Percentiles rank a stretch among this genome's conserved stretches.
These are phyloP conservation scores for Drosophila gunungcola DNA, from an alignment of 1,140 invertebrate species.

Conservation along the genomic window DNA sequence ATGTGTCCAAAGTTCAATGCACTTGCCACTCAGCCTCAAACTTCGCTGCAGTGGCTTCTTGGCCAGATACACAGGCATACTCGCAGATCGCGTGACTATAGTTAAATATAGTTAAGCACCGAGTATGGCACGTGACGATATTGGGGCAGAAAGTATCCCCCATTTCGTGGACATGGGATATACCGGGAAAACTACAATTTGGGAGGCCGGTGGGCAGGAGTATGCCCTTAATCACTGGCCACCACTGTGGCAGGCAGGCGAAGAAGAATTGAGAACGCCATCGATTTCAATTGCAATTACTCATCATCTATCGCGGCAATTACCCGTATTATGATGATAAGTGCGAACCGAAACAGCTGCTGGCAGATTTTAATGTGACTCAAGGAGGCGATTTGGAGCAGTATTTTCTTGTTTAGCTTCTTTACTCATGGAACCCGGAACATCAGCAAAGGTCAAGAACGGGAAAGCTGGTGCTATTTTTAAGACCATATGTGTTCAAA, in stretches of 20 bases:
- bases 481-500: neutral
- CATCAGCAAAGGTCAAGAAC: conserved; percentile 26
- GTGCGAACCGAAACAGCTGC: conserved; percentile 43
- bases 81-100: conserved; percentile 44
- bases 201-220: neutral
- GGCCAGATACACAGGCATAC: conserved; percentile 25
- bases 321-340: conserved; percentile 39
- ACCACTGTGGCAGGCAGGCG: conserved; percentile 22
- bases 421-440: neutral
- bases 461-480: conserved; percentile 8
- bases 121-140: conserved; percentile 42
- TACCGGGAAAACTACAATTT: conserved; percentile 32
- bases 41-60: conserved; percentile 37
- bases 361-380: conserved; percentile 23
- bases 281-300: conserved; percentile 42
- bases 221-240: conserved; percentile 40
- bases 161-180: conserved; percentile 11
- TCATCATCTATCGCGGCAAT: conserved; percentile 45
- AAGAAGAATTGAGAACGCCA: conserved; percentile 8
- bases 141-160: conserved; percentile 39
- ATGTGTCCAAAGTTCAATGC: conserved; percentile 48
- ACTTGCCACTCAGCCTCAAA: conserved; percentile 51
- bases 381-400: conserved; percentile 30
- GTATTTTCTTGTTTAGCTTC: neutral
- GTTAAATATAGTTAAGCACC: conserved; percentile 43